Evolutionary conservation across 2,888 invertebrate genomes (phyloP).

Genomic region (Oxycera nigricornis): DNA sequence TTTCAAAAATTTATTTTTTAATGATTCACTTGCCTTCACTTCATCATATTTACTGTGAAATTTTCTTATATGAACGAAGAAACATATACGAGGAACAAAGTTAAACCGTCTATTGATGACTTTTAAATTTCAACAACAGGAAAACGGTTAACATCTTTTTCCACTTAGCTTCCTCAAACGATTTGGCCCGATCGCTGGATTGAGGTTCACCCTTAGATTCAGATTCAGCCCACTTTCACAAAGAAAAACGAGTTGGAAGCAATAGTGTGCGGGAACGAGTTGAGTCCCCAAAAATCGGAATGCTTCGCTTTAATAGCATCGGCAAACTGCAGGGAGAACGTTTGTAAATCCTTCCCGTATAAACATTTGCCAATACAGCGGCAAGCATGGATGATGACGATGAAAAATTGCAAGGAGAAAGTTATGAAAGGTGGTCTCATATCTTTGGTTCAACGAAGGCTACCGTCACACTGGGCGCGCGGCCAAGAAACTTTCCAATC

Average conservation of each 20-base stretch:
- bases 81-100: too few relatives aligned
- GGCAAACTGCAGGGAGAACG: too few relatives aligned
- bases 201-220: background rate
- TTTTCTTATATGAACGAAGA: too few relatives aligned
- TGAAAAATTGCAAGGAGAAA: background rate
- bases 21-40: too few relatives aligned
- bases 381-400: background rate
- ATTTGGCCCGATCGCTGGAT: background rate
- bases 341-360: background rate
- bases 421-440: slow-evolving; percentile 10
- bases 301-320: background rate
- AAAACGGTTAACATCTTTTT: slow-evolving; percentile 28
- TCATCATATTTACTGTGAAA: too few relatives aligned
- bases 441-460: background rate
- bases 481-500: background rate
- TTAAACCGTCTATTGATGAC: slow-evolving; percentile 10
- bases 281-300: background rate
- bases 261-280: background rate
- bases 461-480: background rate
- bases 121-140: background rate
- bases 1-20: too few relatives aligned
- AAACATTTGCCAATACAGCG: background rate
- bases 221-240: background rate
- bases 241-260: background rate
- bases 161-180: slow-evolving; percentile 21